phyloP scores from a whole-genome alignment of 2,888 invertebrate species.

The Erebia epiphron region DNA sequence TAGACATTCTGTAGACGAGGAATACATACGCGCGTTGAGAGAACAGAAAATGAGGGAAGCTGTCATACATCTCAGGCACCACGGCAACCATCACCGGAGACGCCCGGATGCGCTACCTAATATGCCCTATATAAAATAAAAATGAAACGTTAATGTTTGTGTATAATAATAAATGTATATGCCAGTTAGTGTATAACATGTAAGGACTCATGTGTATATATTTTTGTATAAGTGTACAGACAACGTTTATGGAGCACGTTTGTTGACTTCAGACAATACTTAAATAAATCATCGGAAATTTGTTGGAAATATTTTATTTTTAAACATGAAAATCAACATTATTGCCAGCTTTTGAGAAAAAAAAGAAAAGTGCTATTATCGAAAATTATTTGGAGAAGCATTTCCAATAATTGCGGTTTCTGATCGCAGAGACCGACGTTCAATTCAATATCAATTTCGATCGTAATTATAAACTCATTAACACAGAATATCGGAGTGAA shows the following conservation, averaged over 20 bases:
- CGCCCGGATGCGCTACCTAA: constrained; percentile 67
- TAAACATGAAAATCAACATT: constrained; percentile 5
- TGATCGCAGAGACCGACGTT: constrained; percentile 7
- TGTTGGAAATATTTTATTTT: constrained; percentile 48
- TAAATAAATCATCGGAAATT: constrained; percentile 53
- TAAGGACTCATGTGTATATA: constrained; percentile 66
- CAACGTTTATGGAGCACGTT: constrained; percentile 52
- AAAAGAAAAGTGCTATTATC: neutral
- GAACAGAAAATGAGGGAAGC: constrained; percentile 74
- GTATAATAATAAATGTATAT: constrained; percentile 38
- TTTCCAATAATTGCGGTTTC: constrained; percentile 11
- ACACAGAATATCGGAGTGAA: constrained; percentile 15
- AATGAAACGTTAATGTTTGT: constrained; percentile 46
- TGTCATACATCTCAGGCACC: constrained; percentile 74
- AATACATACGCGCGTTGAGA: constrained; percentile 67
- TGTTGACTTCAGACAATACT: constrained; percentile 69
- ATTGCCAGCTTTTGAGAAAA: neutral
- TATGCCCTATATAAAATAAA: constrained; percentile 71
- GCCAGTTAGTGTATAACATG: constrained; percentile 50
- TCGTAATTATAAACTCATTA: constrained; percentile 21
- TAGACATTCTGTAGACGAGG: constrained; percentile 65
- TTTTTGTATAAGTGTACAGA: constrained; percentile 62
- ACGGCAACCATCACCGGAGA: constrained; percentile 70
- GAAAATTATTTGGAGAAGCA: neutral
- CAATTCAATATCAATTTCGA: constrained; percentile 5